Percentiles rank a stretch among this genome's conserved stretches.
phyloP scores from a whole-genome alignment of 1,140 invertebrate genomes.

The Gonioctena quinquepunctata region DNA sequence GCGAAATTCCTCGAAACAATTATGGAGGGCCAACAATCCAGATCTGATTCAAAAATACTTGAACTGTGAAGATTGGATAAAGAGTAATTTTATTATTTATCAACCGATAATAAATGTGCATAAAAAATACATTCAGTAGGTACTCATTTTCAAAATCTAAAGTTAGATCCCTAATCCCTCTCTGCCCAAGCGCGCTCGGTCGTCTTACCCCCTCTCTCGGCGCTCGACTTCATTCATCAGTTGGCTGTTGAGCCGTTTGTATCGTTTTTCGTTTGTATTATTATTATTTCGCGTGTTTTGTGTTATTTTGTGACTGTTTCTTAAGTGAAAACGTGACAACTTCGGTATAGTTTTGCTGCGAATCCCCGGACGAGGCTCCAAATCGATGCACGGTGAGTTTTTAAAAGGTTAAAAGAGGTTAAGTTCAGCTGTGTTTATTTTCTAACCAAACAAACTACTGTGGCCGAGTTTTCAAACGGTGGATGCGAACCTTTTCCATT shows the following conservation, averaged over 20 bases:
- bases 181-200: not conserved
- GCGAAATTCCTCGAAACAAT: no score
- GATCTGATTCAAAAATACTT: no score
- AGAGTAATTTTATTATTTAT: not conserved
- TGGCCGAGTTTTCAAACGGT: not conserved
- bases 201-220: constrained; percentile 8
- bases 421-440: constrained; percentile 18
- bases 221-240: constrained; percentile 2
- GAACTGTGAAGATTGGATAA: no score
- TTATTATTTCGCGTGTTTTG: not conserved
- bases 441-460: constrained; percentile 16
- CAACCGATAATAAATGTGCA: not conserved
- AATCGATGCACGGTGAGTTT: constrained; percentile 6
- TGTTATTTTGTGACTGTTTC: not conserved
- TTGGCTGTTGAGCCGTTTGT: not conserved
- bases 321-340: constrained; percentile 1
- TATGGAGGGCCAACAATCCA: no score
- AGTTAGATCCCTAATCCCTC: not conserved
- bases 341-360: not conserved
- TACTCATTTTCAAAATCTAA: not conserved
- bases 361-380: not conserved
- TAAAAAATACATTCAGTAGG: not conserved
- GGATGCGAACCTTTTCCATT: not conserved
- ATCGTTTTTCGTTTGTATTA: not conserved
- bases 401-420: constrained; percentile 9